These are phyloP conservation scores for Philopotamus ludificatus DNA, from an alignment of 1,140 invertebrate genomes.

Conservation along the genomic window DNA sequence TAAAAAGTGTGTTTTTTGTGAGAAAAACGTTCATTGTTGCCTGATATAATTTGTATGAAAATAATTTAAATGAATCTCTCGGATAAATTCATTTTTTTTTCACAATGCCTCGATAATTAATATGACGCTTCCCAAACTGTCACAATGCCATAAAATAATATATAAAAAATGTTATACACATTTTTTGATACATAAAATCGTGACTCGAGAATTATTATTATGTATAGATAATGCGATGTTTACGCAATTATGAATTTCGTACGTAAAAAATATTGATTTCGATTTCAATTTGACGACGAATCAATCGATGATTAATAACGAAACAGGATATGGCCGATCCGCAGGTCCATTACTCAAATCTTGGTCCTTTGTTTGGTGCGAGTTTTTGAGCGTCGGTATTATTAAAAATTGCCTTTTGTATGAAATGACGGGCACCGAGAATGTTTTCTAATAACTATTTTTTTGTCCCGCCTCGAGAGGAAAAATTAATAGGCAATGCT, in stretches of 20 bases:
- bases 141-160: conserved; percentile 25
- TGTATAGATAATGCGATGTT: conserved; percentile 14
- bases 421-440: conserved; percentile 26
- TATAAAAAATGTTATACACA: conserved; percentile 26
- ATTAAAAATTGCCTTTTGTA: conserved; percentile 31
- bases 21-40: conserved; percentile 19
- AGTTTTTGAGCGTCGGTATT: background rate
- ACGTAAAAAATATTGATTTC: too few relatives aligned
- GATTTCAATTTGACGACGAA: background rate
- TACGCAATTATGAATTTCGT: conserved; percentile 25
- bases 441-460: conserved; percentile 31
- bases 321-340: conserved; percentile 19
- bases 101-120: too few relatives aligned
- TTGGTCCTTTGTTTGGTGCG: conserved; percentile 12
- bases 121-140: too few relatives aligned
- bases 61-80: background rate
- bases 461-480: conserved; percentile 16
- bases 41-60: conserved; percentile 8
- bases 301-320: background rate
- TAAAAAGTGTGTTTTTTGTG: conserved; percentile 1
- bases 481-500: conserved; percentile 25
- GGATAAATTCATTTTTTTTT: background rate
- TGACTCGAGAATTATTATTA: conserved; percentile 1
- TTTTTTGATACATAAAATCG: conserved; percentile 17
- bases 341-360: conserved; percentile 17